Percentiles rank a stretch among this genome's conserved stretches.
phyloP scores from a whole-genome alignment of 1,140 invertebrate species.

The Condylostylus longicornis region DNA sequence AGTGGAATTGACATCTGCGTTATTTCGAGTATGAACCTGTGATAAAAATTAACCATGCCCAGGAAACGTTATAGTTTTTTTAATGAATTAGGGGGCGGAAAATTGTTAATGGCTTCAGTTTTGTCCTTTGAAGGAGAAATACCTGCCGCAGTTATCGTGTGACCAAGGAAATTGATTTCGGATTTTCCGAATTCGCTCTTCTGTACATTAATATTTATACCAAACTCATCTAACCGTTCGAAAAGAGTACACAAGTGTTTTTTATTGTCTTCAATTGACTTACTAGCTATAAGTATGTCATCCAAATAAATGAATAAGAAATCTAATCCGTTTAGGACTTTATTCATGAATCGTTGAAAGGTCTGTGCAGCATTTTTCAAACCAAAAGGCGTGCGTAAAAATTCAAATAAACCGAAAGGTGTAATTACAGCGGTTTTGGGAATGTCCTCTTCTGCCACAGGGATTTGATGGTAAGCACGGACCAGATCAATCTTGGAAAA shows the following conservation, averaged over 20 bases:
- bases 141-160: slow-evolving; percentile 8
- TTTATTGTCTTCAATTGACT: slow-evolving; percentile 15
- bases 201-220: slow-evolving; percentile 12
- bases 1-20: slow-evolving; percentile 14
- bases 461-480: slow-evolving; percentile 35
- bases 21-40: slow-evolving; percentile 17
- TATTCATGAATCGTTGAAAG: slow-evolving; percentile 37
- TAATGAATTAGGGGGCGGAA: slow-evolving; percentile 12
- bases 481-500: slow-evolving; percentile 35
- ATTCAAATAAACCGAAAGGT: slow-evolving; percentile 22
- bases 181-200: slow-evolving; percentile 20
- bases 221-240: slow-evolving; percentile 8
- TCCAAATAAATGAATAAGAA: slow-evolving; percentile 25
- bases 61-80: slow-evolving; percentile 19
- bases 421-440: slow-evolving; percentile 29
- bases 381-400: slow-evolving; percentile 17
- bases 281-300: slow-evolving; percentile 27
- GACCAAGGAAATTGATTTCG: slow-evolving; percentile 15
- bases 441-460: slow-evolving; percentile 19
- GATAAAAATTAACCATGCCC: slow-evolving; percentile 25
- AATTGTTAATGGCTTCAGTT: slow-evolving; percentile 12
- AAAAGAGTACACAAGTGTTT: slow-evolving; percentile 15
- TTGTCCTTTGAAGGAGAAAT: slow-evolving; percentile 9
- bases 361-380: slow-evolving; percentile 26
- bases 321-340: slow-evolving; percentile 23